phyloP scores from a whole-genome alignment of 2,113 vertebrate genomes.

The Eublepharis macularius region DNA sequence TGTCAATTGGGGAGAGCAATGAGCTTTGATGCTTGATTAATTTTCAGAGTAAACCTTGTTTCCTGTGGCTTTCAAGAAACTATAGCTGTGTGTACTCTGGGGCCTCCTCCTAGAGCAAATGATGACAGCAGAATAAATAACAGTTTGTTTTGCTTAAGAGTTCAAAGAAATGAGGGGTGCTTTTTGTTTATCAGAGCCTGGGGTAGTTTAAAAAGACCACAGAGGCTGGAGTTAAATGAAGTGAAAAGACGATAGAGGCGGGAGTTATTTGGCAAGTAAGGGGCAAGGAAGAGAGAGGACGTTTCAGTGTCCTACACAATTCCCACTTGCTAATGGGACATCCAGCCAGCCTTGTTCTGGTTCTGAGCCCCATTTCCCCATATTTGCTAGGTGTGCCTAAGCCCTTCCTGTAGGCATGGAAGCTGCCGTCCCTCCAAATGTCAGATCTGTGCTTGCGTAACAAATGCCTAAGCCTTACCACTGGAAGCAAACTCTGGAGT shows the following conservation, averaged over 20 bases:
- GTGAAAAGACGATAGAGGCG: background rate
- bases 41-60: rapidly evolving
- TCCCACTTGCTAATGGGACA: background rate
- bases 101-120: background rate
- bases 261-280: background rate
- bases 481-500: background rate
- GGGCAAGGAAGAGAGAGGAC: background rate
- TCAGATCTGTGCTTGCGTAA: background rate
- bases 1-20: background rate
- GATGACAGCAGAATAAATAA: background rate
- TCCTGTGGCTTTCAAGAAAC: background rate
- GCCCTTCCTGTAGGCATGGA: background rate
- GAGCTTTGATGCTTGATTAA: background rate
- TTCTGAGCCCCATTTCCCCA: background rate
- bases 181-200: background rate
- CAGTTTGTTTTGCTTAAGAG: background rate
- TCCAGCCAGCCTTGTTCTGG: background rate
- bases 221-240: background rate
- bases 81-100: too few species aligned
- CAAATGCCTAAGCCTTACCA: background rate
- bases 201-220: background rate
- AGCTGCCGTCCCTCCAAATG: background rate
- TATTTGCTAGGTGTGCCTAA: background rate
- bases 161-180: background rate
- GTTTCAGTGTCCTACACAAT: background rate